phyloP scores from a whole-genome alignment of 2,888 invertebrate genomes.

The Aleiodes leptofemur region DNA sequence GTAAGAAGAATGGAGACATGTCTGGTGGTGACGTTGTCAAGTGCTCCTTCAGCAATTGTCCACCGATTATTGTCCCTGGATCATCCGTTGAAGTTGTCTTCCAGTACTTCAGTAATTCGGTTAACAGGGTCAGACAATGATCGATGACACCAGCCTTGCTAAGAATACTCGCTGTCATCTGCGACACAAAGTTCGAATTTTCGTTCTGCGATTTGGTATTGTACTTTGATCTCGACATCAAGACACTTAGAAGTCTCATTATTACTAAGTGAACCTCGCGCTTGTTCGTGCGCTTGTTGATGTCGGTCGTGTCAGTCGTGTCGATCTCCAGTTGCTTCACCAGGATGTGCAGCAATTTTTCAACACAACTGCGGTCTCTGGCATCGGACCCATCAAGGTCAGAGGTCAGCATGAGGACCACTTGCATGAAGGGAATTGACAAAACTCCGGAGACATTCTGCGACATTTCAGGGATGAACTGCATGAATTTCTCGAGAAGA shows the following conservation, averaged over 20 bases:
- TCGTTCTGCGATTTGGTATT: constrained; percentile 73
- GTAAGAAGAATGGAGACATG: constrained; percentile 96
- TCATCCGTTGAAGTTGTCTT: constrained; percentile 77
- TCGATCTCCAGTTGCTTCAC: constrained; percentile 85
- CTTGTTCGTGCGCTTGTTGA: constrained; percentile 82
- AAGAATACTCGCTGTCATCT: constrained; percentile 83
- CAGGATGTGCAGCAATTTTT: constrained; percentile 84
- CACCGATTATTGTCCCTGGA: constrained; percentile 77
- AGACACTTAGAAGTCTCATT: constrained; percentile 90
- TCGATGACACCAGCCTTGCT: constrained; percentile 84
- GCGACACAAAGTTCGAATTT: constrained; percentile 80
- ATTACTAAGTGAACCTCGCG: constrained; percentile 92
- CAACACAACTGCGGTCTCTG: constrained; percentile 86
- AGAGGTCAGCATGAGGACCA: constrained; percentile 90
- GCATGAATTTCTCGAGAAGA: constrained; percentile 85
- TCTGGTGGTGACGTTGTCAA: constrained; percentile 90
- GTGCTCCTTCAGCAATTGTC: constrained; percentile 88
- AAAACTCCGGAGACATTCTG: constrained; percentile 86
- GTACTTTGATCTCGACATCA: constrained; percentile 86
- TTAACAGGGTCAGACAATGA: constrained; percentile 84
- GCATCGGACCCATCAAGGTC: constrained; percentile 92
- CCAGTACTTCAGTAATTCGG: constrained; percentile 87
- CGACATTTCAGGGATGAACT: constrained; percentile 86
- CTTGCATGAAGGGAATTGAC: constrained; percentile 94
- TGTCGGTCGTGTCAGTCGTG: constrained; percentile 76